phyloP scores from a whole-genome alignment of 2,113 vertebrate genomes.

The Oostethus manadensis region DNA sequence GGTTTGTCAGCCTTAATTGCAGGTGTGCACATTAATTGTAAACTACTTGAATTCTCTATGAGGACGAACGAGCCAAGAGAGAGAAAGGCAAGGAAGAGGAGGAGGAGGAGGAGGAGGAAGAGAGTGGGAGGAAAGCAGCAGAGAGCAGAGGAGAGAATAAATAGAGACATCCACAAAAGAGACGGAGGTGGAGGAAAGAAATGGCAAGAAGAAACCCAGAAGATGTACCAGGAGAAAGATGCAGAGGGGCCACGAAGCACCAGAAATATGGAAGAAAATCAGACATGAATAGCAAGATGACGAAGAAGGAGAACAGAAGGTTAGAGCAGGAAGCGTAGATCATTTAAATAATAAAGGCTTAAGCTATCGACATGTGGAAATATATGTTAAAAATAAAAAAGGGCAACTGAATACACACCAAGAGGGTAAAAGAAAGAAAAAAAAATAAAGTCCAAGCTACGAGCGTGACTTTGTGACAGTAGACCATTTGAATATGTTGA shows the following conservation, averaged over 20 bases:
- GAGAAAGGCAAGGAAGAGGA: constrained; percentile 3
- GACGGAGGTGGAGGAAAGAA: constrained; percentile 62
- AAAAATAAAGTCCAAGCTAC: constrained; percentile 29
- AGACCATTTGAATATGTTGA: constrained; percentile 45
- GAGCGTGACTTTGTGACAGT: constrained; percentile 41
- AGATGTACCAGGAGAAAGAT: constrained; percentile 25
- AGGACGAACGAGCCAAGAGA: constrained; percentile 30
- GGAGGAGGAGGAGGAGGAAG: constrained; percentile 40
- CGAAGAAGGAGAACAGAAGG: constrained; percentile 25
- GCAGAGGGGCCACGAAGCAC: constrained; percentile 30
- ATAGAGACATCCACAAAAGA: constrained; percentile 68
- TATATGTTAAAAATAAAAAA: constrained; percentile 1
- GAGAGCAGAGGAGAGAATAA: constrained; percentile 58
- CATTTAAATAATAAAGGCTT: constrained; percentile 4
- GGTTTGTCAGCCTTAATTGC: constrained; percentile 73
- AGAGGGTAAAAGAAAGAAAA: constrained; percentile 15
- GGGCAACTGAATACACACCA: constrained; percentile 18
- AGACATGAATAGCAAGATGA: constrained; percentile 42
- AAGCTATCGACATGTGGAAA: background rate
- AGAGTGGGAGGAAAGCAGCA: constrained; percentile 55
- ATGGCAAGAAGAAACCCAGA: constrained; percentile 50
- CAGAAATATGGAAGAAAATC: constrained; percentile 45
- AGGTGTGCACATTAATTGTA: constrained; percentile 70
- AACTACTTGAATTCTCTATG: constrained; percentile 58
- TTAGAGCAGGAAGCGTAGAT: constrained; percentile 21